Evolutionary conservation across 2,797 vertebrate species (phyloP), one percentile per base, ranked within the genome.

Genomic region (Loris lydekkerianus): DNA sequence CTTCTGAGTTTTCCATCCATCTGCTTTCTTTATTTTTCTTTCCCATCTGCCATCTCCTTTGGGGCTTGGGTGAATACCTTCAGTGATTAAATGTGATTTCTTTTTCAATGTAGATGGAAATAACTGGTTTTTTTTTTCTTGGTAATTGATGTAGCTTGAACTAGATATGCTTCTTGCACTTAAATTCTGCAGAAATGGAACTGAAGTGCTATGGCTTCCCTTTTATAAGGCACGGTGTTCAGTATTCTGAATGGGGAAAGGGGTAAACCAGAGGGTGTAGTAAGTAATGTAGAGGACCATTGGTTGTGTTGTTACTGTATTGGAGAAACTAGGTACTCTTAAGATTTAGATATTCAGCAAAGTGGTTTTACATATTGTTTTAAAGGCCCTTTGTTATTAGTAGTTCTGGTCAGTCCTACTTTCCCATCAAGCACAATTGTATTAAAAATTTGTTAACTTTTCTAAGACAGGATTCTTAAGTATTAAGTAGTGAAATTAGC

Each of bases 11-110:
- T 97, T 98, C 96, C 98, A 91, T 31, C 86, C 98, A 98, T 98
- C 97, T 97, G 98, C 98, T 98, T 97, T 95, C 95, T 97, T 98
- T 98, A 89, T 67, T 98, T 98, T 97, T 97, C 88, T 98, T 98
- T 97, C 73, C 67, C 98, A 95, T 98, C 97, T 97, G 87, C 97
- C 97, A 75, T 96, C 95, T 97, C 97, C 96, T 97, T 63, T 96
- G 95, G 88, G 72, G 86, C 80, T 81, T 78, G 91, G 96, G 96
- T 95, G 94, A 93, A 70, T 95, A 58, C 81, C n/a, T 95, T 92
- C 78, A 91, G 29, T 88, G 94, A 84, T 93, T 90, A 97, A 92
- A 85, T 93, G 49, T 65, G 23, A 96, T 86, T 95, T 86, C 43
- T 72, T 91, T 97, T 94, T 86, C 10, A 53, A 89, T 60, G 69